Evolutionary conservation across 2,888 invertebrate genomes (phyloP).

Genomic region (Sphaerophoria rueppellii): DNA sequence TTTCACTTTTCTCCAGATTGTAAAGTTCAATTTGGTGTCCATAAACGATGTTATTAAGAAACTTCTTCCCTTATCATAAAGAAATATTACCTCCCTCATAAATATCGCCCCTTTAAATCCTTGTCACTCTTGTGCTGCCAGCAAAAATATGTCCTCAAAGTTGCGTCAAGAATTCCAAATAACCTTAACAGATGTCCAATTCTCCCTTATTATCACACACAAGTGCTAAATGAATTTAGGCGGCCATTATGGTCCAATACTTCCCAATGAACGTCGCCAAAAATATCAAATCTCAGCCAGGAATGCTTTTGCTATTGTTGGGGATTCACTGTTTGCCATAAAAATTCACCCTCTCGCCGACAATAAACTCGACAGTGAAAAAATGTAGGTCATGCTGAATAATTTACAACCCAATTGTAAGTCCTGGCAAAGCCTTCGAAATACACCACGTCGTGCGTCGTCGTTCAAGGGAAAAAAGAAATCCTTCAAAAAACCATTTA

Average conservation of each 20-base stretch:
- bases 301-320: background rate
- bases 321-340: slow-evolving; percentile 23
- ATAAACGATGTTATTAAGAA: background rate
- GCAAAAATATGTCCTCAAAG: background rate
- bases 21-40: background rate
- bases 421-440: background rate
- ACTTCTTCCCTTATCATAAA: background rate
- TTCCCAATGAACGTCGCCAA: background rate
- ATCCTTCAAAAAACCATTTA: slow-evolving; percentile 56
- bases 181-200: slow-evolving; percentile 19
- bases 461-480: slow-evolving; percentile 9
- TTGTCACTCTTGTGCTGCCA: background rate
- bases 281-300: slow-evolving; percentile 14
- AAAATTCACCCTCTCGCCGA: slow-evolving; percentile 14
- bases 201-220: slow-evolving; percentile 6
- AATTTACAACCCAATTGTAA: slow-evolving; percentile 38
- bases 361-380: background rate
- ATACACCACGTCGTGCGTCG: slow-evolving; percentile 29
- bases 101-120: background rate
- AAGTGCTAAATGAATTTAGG: slow-evolving; percentile 34
- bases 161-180: slow-evolving; percentile 25
- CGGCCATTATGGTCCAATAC: slow-evolving; percentile 10
- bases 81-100: slow-evolving; percentile 12
- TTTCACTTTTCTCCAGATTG: background rate
- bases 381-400: slow-evolving; percentile 32